phyloP scores from a whole-genome alignment of 2,797 vertebrate species.

The Luscinia luscinia region DNA sequence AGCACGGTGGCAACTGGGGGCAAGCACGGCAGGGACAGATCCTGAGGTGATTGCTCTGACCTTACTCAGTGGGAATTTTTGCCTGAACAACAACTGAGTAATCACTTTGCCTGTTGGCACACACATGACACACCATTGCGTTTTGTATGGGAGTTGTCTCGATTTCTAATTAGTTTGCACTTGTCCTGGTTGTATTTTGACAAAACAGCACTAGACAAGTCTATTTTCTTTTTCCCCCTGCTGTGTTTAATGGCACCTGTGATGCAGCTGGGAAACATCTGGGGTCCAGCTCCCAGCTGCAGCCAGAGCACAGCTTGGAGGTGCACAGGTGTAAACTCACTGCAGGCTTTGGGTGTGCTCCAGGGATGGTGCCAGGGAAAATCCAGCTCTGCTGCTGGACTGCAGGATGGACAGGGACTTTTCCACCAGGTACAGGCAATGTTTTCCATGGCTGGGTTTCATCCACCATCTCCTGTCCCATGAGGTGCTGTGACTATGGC shows the following conservation, averaged over 20 bases:
- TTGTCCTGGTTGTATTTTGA: slow-evolving; percentile 42
- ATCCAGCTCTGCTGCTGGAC: background rate
- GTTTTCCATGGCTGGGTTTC: background rate
- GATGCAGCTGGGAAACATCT: background rate
- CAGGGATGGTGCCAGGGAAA: background rate
- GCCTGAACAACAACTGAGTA: slow-evolving; percentile 70
- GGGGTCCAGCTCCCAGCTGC: background rate
- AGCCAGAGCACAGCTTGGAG: background rate
- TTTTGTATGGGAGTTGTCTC: slow-evolving; percentile 66
- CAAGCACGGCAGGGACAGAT: slow-evolving; percentile 20
- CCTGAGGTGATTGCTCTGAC: slow-evolving; percentile 54
- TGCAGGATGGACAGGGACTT: background rate
- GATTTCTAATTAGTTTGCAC: slow-evolving; percentile 63
- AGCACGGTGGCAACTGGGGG: slow-evolving; percentile 6
- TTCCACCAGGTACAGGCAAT: background rate
- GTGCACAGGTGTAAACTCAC: background rate
- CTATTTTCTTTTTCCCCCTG: background rate
- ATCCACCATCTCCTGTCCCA: background rate
- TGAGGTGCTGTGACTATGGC: background rate
- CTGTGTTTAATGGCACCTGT: background rate
- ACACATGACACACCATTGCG: slow-evolving; percentile 51
- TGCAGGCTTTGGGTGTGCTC: background rate
- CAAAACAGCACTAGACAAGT: slow-evolving; percentile 25
- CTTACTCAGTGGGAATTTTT: slow-evolving; percentile 70
- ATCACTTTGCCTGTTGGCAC: slow-evolving; percentile 56